Evolutionary conservation across 2,888 invertebrate genomes (phyloP), one percentile per base, ranked within the genome.

Genomic region (Euzophera pinguis): DNA sequence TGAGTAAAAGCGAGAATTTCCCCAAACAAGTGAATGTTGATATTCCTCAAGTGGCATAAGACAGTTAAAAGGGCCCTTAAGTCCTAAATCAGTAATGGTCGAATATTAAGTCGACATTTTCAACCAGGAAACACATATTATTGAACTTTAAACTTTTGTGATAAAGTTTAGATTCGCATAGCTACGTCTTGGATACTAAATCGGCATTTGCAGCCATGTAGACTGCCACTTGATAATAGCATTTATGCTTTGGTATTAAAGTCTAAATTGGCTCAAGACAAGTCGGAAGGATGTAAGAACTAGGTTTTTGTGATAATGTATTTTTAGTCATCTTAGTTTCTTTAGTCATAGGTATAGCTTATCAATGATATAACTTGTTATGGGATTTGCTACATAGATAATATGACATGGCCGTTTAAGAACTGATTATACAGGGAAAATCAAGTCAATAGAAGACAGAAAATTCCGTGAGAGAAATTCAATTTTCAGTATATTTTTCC

Each of bases 31-130:
- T 16, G 45, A 45, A 32, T 45, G 45, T 45, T 45, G 45, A 45
- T 45, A 32, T 32, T 45, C n/a, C 14, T 38, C 13, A 37, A 48
- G 48, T 27, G 48, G 12, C 22, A 47, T 34, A 34, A 48, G 37
- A 48, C 48, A 27, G 37, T 37, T 37, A 48, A 48, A 38, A 38
- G 48, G 37, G 37, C 38, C 38, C 38, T 47, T 38, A 27, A 27
- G 38, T 38, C 48, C 27, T 48, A 27, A 48, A 13, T 22, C 48
- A 5, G 37, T 48, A 37, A 48, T 48, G 22, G 37, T 14, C 32
- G 45, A 14, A 32, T 29, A 32, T 47, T 47, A 47, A 47, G 45
- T 45, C 32, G 32, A 32, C 45, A 45, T 32, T 45, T 45, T 10
- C 45, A 16, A 32, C 29, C 9, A 10, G 17, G 10, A 10, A 17